Percentiles rank a stretch among this genome's conserved stretches.
Evolutionary conservation across 2,797 vertebrate genomes (phyloP).

Genomic region (Sebastes melanostomus): DNA sequence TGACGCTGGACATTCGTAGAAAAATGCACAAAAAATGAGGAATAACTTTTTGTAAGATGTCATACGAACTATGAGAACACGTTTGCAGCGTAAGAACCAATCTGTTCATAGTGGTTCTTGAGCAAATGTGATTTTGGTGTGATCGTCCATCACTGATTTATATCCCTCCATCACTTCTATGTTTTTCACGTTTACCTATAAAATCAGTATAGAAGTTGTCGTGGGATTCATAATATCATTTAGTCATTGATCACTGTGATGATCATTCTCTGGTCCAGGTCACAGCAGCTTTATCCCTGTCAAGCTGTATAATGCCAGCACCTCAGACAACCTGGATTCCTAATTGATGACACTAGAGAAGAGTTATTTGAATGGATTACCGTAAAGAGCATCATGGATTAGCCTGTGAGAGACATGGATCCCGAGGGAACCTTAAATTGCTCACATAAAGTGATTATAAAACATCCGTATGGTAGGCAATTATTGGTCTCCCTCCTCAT

Average conservation of each 20-base stretch:
- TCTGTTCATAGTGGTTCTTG: neutral
- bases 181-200: neutral
- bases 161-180: neutral
- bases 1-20: neutral
- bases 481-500: constrained; percentile 51
- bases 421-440: constrained; percentile 69
- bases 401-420: constrained; percentile 66
- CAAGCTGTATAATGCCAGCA: constrained; percentile 36
- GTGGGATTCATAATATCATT: neutral
- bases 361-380: constrained; percentile 82
- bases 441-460: constrained; percentile 70
- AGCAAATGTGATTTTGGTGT: neutral
- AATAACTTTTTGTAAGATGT: neutral
- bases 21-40: neutral
- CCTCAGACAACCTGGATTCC: constrained; percentile 58
- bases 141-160: neutral
- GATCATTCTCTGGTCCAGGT: constrained; percentile 4
- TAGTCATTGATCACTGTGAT: constrained; percentile 22
- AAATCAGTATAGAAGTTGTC: neutral
- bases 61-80: neutral
- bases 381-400: constrained; percentile 76
- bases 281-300: constrained; percentile 29
- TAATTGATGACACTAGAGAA: constrained; percentile 74
- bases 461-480: constrained; percentile 59
- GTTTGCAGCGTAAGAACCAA: neutral